These are phyloP conservation scores for Heliconius hortense DNA, from an alignment of 2,888 invertebrate species.

Conservation along the genomic window DNA sequence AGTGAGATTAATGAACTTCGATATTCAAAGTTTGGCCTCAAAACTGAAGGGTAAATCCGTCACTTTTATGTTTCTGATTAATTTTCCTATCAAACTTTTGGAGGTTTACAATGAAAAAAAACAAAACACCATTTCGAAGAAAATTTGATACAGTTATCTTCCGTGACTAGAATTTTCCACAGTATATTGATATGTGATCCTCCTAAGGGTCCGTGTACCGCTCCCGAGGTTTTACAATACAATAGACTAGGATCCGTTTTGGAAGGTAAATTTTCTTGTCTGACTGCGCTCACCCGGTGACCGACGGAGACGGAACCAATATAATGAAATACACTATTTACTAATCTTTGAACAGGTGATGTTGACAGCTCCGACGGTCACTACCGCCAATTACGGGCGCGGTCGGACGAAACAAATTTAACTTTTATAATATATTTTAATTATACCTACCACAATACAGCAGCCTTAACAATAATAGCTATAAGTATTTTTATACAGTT, in stretches of 20 bases:
- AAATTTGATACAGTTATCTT: conserved; percentile 69
- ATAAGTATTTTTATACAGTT: conserved; percentile 80
- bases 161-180: conserved; percentile 69
- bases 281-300: conserved; percentile 35
- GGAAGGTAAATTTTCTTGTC: conserved; percentile 45
- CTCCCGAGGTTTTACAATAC: conserved; percentile 52
- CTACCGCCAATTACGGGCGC: conserved; percentile 35
- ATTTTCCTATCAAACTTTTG: conserved; percentile 81
- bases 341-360: conserved; percentile 7
- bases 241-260: conserved; percentile 66
- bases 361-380: conserved; percentile 25
- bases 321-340: conserved; percentile 9
- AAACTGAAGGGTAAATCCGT: conserved; percentile 54
- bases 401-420: conserved; percentile 44
- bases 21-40: conserved; percentile 40
- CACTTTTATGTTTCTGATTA: conserved; percentile 64
- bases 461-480: conserved; percentile 80
- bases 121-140: conserved; percentile 68
- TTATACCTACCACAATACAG: conserved; percentile 56
- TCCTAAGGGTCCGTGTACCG: conserved; percentile 65
- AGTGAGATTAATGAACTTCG: not conserved
- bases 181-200: conserved; percentile 64
- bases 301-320: conserved; percentile 7
- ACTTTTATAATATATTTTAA: conserved; percentile 48
- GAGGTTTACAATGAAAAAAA: conserved; percentile 73